phyloP scores from a whole-genome alignment of 1,140 invertebrate genomes.

The Papilio polyxenes region DNA sequence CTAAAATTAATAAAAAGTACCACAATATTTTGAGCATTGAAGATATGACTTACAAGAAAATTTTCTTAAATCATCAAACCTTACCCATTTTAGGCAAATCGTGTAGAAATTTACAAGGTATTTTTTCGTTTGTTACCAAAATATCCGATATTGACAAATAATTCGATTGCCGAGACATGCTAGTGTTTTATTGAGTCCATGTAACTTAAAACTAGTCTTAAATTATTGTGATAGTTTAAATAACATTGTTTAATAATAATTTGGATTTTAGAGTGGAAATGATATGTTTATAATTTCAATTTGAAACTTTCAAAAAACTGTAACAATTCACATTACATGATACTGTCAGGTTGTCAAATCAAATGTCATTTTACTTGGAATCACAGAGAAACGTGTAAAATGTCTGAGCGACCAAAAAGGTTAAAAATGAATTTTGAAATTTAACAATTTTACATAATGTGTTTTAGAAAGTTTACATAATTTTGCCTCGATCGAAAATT shows the following conservation, averaged over 20 bases:
- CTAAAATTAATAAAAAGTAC: constrained; percentile 71
- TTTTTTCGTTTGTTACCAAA: constrained; percentile 87
- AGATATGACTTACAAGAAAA: background rate
- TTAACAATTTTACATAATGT: no score
- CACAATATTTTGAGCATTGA: background rate
- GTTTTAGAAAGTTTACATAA: no score
- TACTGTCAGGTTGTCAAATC: no score
- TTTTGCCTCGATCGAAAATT: no score
- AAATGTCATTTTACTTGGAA: no score
- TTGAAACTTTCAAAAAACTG: no score
- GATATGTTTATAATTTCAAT: no score
- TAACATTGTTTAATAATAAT: background rate
- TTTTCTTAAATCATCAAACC: constrained; percentile 38
- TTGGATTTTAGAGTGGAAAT: background rate
- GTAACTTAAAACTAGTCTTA: background rate
- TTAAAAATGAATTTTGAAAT: no score
- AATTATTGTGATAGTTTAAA: background rate
- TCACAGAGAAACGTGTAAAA: no score
- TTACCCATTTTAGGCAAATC: constrained; percentile 86
- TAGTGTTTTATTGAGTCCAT: background rate
- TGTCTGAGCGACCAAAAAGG: no score
- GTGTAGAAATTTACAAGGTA: constrained; percentile 86
- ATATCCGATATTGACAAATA: constrained; percentile 85
- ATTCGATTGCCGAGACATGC: constrained; percentile 47
- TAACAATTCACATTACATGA: no score